These are phyloP conservation scores for Acanthurus lineatus DNA, from an alignment of 2,797 vertebrate genomes.

Conservation along the genomic window DNA sequence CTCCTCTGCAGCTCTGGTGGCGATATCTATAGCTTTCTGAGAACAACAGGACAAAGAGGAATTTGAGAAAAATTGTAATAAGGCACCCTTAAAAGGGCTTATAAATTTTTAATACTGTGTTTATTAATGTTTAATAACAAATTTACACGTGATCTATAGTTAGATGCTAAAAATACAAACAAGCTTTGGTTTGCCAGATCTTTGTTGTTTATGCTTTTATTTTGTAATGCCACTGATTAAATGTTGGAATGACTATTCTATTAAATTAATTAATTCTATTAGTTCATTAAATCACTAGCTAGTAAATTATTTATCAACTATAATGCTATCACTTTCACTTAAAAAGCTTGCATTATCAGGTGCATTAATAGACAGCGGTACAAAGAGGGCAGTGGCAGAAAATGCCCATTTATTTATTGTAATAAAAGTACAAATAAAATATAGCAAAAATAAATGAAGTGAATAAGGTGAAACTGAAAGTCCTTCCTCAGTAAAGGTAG, in stretches of 20 bases:
- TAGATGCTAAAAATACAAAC: not conserved
- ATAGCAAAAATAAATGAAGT: not conserved
- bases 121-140: not conserved
- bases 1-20: constrained; percentile 95
- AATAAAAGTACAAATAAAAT: not conserved
- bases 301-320: not conserved
- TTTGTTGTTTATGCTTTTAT: not conserved
- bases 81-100: not conserved
- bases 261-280: too few species aligned
- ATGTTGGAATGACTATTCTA: not conserved
- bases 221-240: not conserved
- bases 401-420: not conserved
- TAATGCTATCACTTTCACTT: not conserved
- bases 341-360: too few species aligned
- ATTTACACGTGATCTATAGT: not conserved
- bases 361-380: not conserved
- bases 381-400: not conserved
- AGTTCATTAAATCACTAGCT: not conserved
- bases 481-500: not conserved
- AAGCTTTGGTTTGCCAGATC: not conserved
- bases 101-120: not conserved
- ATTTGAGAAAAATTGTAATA: not conserved
- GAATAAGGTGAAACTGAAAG: not conserved
- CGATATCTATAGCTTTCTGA: constrained; percentile 99
- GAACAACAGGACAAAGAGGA: constrained; percentile 38